These are phyloP conservation scores for Cantharis rufa DNA, from an alignment of 2,888 invertebrate genomes.

Conservation along the genomic window DNA sequence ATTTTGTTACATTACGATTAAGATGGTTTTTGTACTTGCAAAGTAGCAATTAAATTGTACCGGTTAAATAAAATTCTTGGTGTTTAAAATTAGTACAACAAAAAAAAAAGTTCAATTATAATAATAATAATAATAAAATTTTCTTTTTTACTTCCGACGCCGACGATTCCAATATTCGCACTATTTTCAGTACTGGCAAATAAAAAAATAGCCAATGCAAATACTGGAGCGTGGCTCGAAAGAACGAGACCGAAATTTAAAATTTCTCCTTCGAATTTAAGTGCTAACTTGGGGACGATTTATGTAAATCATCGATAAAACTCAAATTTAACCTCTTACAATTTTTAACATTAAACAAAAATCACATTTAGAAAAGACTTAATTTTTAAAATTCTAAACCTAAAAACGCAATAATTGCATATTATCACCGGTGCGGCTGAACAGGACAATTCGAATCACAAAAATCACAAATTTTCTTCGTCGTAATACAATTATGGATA, in stretches of 20 bases:
- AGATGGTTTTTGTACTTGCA: constrained; percentile 36
- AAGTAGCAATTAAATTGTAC: constrained; percentile 42
- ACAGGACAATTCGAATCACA: constrained; percentile 51
- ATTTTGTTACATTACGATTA: constrained; percentile 41
- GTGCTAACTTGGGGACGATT: constrained; percentile 34
- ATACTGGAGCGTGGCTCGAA: constrained; percentile 7
- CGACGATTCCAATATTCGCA: constrained; percentile 4
- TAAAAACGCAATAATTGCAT: constrained; percentile 40
- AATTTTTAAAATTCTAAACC: constrained; percentile 43
- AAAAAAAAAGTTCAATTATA: neutral
- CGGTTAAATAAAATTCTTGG: neutral
- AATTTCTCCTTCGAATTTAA: constrained; percentile 22
- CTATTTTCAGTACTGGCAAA: constrained; percentile 31
- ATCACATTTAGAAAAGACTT: constrained; percentile 53
- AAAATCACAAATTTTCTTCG: neutral
- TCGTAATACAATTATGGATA: constrained; percentile 1
- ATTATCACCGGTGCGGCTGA: constrained; percentile 56
- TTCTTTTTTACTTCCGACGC: neutral
- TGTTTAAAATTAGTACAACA: neutral
- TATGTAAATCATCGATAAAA: constrained; percentile 38
- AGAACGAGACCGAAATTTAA: neutral
- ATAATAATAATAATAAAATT: neutral
- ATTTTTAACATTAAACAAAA: constrained; percentile 50
- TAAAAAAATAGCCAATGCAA: constrained; percentile 2
- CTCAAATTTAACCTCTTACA: constrained; percentile 53